Percentiles rank a stretch among this genome's conserved stretches.
Evolutionary conservation across 2,797 vertebrate genomes (phyloP).

Genomic region (Apogon talboti): DNA sequence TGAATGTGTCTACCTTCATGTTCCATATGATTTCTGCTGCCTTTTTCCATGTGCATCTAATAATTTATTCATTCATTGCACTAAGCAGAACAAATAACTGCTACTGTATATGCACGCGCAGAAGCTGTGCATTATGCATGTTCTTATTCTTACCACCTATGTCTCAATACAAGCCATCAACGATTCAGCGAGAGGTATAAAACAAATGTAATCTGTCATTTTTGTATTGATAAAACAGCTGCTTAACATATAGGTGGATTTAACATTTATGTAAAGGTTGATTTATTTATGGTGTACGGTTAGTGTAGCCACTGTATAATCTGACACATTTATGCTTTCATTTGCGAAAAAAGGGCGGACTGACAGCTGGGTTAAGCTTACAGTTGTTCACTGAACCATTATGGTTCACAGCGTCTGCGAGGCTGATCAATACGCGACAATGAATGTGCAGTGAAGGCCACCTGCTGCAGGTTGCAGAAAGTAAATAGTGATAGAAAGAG

Average conservation of each 20-base stretch:
- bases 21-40: constrained; percentile 24
- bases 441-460: constrained; percentile 19
- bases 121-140: constrained; percentile 38
- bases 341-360: constrained; percentile 17
- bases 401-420: constrained; percentile 3
- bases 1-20: constrained; percentile 1
- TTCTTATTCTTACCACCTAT: constrained; percentile 30
- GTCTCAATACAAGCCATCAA: constrained; percentile 28
- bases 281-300: constrained; percentile 58
- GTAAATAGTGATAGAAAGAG: not conserved
- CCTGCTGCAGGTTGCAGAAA: constrained; percentile 21
- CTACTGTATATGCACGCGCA: constrained; percentile 10
- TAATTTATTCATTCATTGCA: constrained; percentile 65
- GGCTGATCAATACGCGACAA: constrained; percentile 33
- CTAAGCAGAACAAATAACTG: constrained; percentile 32
- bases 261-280: constrained; percentile 42
- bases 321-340: constrained; percentile 42
- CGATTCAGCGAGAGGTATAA: constrained; percentile 16
- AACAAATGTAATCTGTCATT: constrained; percentile 20
- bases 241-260: constrained; percentile 27
- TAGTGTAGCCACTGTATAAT: constrained; percentile 37
- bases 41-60: constrained; percentile 25
- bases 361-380: constrained; percentile 1
- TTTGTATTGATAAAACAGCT: constrained; percentile 30
- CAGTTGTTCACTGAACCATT: constrained; percentile 24